Evolutionary conservation across 2,888 invertebrate genomes (phyloP).

Genomic region (Microdon myrmicae): DNA sequence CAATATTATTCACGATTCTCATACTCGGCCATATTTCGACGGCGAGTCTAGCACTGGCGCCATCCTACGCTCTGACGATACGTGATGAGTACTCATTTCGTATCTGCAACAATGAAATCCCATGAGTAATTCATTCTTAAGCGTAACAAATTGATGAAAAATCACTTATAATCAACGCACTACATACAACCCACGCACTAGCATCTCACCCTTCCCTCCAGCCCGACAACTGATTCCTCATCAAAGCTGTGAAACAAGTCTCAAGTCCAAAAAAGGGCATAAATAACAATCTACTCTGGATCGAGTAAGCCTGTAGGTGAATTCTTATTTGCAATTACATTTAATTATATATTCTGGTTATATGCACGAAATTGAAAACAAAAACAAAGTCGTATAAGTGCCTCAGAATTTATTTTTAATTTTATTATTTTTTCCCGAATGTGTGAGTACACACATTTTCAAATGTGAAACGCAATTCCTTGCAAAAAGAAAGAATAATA

Average conservation of each 20-base stretch:
- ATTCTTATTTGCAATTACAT: too few relatives aligned
- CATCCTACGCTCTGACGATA: slow-evolving; percentile 33
- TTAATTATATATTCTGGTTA: too few relatives aligned
- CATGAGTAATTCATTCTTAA: slow-evolving; percentile 9
- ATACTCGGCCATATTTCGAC: slow-evolving; percentile 33
- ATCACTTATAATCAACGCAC: too few relatives aligned
- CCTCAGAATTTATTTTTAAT: slow-evolving; percentile 26
- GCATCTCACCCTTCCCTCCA: too few relatives aligned
- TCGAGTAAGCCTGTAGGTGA: too few relatives aligned
- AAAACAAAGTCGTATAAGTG: slow-evolving; percentile 6
- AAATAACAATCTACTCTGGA: too few relatives aligned
- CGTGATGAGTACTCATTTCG: slow-evolving; percentile 40
- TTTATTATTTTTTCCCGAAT: slow-evolving; percentile 13
- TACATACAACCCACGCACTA: too few relatives aligned
- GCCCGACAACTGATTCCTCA: too few relatives aligned
- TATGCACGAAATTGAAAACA: too few relatives aligned
- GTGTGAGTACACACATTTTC: slow-evolving; percentile 2
- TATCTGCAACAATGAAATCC: slow-evolving; percentile 21
- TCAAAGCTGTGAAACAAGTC: too few relatives aligned
- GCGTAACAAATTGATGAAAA: too few relatives aligned
- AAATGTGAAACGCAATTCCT: slow-evolving; percentile 27
- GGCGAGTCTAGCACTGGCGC: slow-evolving; percentile 31
- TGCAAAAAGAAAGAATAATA: slow-evolving; percentile 19
- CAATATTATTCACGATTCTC: background rate
- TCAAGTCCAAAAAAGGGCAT: too few relatives aligned